Evolutionary conservation across 2,888 invertebrate species (phyloP).

Genomic region (Gibbula magus): DNA sequence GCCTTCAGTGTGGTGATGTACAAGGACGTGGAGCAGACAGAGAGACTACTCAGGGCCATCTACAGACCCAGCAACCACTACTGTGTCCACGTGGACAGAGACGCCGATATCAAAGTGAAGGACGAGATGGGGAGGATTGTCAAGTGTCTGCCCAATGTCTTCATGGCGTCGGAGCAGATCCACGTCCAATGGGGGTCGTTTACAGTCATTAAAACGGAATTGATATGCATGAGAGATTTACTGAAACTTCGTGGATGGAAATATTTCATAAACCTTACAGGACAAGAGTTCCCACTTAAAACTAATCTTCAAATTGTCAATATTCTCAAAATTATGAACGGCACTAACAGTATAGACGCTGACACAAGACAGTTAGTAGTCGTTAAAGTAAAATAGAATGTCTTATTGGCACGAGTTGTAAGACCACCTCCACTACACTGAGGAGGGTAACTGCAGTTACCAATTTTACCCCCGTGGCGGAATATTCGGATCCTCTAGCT

Average conservation of each 20-base stretch:
- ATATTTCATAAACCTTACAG: slow-evolving; percentile 14
- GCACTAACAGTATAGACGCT: background rate
- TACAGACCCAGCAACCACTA: slow-evolving; percentile 26
- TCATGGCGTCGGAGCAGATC: background rate
- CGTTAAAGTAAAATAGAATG: no score
- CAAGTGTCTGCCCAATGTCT: slow-evolving; percentile 12
- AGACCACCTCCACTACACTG: no score
- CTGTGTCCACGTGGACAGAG: slow-evolving; percentile 22
- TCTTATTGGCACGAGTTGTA: no score
- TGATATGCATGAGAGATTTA: slow-evolving; percentile 24
- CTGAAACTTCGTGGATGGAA: background rate
- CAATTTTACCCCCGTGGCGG: no score
- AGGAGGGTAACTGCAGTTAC: no score
- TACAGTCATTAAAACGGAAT: slow-evolving; percentile 16
- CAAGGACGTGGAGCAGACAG: slow-evolving; percentile 23
- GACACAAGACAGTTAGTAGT: background rate
- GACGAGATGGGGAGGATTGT: background rate
- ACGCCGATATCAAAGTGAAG: background rate
- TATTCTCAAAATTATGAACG: slow-evolving; percentile 5
- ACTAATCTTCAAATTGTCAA: slow-evolving; percentile 15
- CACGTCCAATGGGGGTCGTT: slow-evolving; percentile 11
- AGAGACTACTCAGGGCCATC: slow-evolving; percentile 17
- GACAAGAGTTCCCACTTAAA: slow-evolving; percentile 12
- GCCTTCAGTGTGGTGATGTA: slow-evolving; percentile 27
- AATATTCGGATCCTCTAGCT: no score